Conservation (phyloP, 2,113 vertebrate species). For the Daboia siamensis region DNA sequence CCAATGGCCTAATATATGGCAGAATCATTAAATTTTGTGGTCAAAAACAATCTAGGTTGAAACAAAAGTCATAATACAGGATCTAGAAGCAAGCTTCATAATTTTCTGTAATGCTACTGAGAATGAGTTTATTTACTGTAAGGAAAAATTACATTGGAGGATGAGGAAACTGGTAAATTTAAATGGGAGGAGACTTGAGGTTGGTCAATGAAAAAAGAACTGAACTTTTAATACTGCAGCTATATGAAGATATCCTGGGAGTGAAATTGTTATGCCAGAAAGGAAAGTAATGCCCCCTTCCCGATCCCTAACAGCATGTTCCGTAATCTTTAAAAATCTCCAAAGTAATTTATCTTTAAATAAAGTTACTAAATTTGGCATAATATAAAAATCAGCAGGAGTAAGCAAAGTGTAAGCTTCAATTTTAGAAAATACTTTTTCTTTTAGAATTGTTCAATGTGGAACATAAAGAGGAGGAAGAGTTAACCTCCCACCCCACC, state of each 20-base stretch:
- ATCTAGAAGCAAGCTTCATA: background rate
- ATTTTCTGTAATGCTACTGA: background rate
- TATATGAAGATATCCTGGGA: background rate
- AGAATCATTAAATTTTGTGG: background rate
- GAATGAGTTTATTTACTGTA: background rate
- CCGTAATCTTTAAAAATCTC: background rate
- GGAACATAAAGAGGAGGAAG: background rate
- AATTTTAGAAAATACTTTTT: too few relatives aligned
- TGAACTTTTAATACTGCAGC: background rate
- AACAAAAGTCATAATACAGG: background rate
- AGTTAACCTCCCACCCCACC: background rate
- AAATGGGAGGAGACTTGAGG: too few relatives aligned
- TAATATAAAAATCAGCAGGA: background rate
- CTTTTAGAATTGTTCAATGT: background rate
- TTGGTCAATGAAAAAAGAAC: background rate
- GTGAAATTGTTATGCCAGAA: background rate
- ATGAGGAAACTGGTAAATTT: background rate
- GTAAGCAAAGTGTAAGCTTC: background rate
- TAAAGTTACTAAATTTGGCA: background rate
- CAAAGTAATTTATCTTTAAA: background rate
- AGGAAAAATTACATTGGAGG: background rate
- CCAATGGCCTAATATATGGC: background rate
- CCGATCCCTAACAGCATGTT: background rate
- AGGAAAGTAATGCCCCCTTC: background rate
- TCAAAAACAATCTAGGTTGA: background rate